A percentile compares a stretch with the other conserved stretches of the same genome.
These are phyloP conservation scores for Carapus acus DNA, from an alignment of 2,797 vertebrate genomes.

Conservation along the genomic window DNA sequence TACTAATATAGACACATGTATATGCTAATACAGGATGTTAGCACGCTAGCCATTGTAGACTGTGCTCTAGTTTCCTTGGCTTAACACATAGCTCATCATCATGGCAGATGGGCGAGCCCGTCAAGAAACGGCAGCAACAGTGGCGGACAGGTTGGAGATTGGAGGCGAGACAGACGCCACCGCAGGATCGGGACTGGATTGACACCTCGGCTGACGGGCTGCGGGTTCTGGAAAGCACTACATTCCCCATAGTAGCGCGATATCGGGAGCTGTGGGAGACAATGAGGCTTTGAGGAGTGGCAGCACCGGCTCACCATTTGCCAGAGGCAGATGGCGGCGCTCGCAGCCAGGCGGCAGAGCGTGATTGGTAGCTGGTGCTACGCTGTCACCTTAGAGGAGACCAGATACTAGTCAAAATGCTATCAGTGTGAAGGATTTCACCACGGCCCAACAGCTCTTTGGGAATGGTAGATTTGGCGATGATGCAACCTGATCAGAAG, in stretches of 20 bases:
- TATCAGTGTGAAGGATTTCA: conserved; percentile 26
- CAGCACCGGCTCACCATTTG: conserved; percentile 19
- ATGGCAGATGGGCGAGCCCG: too few species aligned
- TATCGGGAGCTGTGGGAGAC: conserved; percentile 5
- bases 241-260: background rate
- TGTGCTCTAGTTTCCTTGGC: too few species aligned
- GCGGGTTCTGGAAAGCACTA: background rate
- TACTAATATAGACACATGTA: too few species aligned
- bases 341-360: conserved; percentile 20
- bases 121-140: too few species aligned
- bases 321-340: conserved; percentile 46
- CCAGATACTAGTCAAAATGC: conserved; percentile 32
- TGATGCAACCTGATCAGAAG: conserved; percentile 12
- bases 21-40: too few species aligned
- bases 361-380: conserved; percentile 32
- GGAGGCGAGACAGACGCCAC: too few species aligned
- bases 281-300: conserved; percentile 13
- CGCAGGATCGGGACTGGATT: too few species aligned
- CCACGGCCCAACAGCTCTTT: conserved; percentile 28
- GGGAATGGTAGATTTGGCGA: conserved; percentile 29
- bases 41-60: too few species aligned
- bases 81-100: too few species aligned
- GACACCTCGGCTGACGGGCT: background rate
- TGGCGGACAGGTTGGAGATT: conserved; percentile 6
- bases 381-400: conserved; percentile 33